Base-by-base conservation (phyloP, 2,888 invertebrate genomes). In the Lysandra coridon region DNA sequence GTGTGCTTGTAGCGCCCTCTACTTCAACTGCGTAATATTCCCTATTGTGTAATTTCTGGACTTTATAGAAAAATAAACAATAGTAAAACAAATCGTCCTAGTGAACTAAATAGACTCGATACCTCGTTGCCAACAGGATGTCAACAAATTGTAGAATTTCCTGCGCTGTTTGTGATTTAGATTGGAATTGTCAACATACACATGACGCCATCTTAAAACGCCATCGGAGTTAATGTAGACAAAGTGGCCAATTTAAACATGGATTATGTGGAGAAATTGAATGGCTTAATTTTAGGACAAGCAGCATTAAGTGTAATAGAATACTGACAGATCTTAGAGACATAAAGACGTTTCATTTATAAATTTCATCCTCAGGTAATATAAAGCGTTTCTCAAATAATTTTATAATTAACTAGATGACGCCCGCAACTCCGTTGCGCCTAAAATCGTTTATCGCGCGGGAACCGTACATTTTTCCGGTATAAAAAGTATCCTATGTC, bases 31-130 rank as follows among this genome's bases (percentile, higher is more conserved):
- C 2, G 44, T 44, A 44, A 44, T 10, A 10, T 44, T 44, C 7
- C 44, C 44, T 10, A 44, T 10, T 10, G 44, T 6, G 7, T 10
- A 7, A 44, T 40, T 40, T 40, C 1, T 44, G 44, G 10, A 44
- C 7, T 44, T 44, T 0, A 53, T 53, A 4, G 14, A 14, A 17
- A 57, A 4, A 17, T 17, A 57, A 12, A 17, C 17, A 12, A 23
- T 12, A 14, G 2, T 17, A 14, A 4, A 69, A 4, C 14, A 69
- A 37, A 69, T 33, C 5, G 33, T 69, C 69, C 69, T 1, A 33
- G 33, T 69, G 37, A 69, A 69, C 69, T 69, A 69, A 69, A 69
- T 69, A 33, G 69, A 69, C 14, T 17, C 69, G 69, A 69, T 69
- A 14, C 69, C 33, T 69, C 69, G 69, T 69, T 33, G 69, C 14